These are phyloP conservation scores for Neuroterus valhalla DNA, from an alignment of 1,140 invertebrate genomes.

Conservation along the genomic window DNA sequence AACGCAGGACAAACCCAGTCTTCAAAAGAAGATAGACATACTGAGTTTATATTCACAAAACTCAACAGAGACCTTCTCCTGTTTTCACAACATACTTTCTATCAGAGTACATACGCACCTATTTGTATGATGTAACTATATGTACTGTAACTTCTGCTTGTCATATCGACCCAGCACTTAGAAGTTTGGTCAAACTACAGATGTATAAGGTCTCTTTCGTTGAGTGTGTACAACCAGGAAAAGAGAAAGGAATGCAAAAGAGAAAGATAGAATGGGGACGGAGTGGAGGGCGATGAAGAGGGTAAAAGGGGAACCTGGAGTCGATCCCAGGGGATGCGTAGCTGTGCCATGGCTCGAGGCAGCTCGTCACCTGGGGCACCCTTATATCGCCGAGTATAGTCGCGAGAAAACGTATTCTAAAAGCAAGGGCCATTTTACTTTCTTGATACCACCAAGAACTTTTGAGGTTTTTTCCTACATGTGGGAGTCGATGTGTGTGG, in stretches of 20 bases:
- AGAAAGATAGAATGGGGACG: constrained; percentile 37
- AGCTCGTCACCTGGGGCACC: constrained; percentile 72
- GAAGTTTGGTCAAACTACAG: constrained; percentile 4
- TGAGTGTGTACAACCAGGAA: background rate
- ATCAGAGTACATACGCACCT: background rate
- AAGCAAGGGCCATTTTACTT: constrained; percentile 56
- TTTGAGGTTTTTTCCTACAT: constrained; percentile 2
- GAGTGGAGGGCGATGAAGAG: constrained; percentile 37
- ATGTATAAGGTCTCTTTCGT: background rate
- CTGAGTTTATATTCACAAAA: no score
- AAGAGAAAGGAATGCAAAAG: constrained; percentile 17
- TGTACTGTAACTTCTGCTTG: background rate
- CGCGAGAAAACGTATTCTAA: constrained; percentile 64
- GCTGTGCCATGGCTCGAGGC: constrained; percentile 69
- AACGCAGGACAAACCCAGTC: no score
- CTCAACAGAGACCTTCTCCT: no score
- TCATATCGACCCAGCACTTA: background rate
- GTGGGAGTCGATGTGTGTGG: background rate
- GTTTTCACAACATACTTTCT: no score
- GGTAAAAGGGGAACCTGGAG: constrained; percentile 52
- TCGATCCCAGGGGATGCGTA: constrained; percentile 68
- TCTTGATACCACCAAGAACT: constrained; percentile 38
- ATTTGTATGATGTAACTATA: background rate
- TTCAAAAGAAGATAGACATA: no score
- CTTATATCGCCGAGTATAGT: constrained; percentile 71